Evolutionary conservation across 1,140 invertebrate genomes (phyloP).

Genomic region (Pseudobourletiella spinata): DNA sequence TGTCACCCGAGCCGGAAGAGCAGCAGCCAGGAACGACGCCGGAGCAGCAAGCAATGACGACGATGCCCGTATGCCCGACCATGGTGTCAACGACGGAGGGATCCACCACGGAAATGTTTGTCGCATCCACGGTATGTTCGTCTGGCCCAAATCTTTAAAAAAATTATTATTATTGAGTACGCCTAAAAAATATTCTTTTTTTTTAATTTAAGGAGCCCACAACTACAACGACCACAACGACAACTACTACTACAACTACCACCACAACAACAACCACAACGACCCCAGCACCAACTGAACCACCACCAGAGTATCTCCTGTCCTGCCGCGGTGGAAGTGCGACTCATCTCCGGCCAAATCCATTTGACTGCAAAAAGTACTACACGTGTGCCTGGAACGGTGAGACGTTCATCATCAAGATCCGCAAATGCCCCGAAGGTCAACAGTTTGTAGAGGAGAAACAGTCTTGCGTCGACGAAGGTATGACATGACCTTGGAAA

Average conservation of each 20-base stretch:
- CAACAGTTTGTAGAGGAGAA: conserved; percentile 25
- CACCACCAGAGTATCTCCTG: conserved; percentile 22
- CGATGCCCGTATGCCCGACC: conserved; percentile 26
- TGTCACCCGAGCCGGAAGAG: not conserved
- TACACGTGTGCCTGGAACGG: conserved; percentile 32
- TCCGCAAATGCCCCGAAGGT: conserved; percentile 26
- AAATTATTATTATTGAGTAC: no score
- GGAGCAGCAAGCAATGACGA: conserved; percentile 13
- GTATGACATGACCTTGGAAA: no score
- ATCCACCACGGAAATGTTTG: conserved; percentile 16
- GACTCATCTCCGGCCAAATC: conserved; percentile 29
- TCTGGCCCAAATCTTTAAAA: no score
- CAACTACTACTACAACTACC: conserved; percentile 12
- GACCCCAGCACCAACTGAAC: conserved; percentile 12
- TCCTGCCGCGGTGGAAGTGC: conserved; percentile 26
- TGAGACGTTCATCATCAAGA: conserved; percentile 27
- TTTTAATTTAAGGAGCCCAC: conserved; percentile 4
- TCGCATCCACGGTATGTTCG: conserved; percentile 7
- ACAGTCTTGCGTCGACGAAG: conserved; percentile 21
- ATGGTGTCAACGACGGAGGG: conserved; percentile 16
- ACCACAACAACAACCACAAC: conserved; percentile 15
- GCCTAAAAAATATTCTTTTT: not conserved
- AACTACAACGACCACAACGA: conserved; percentile 3
- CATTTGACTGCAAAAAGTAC: conserved; percentile 31
- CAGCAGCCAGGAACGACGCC: conserved; percentile 10